Evolutionary conservation across 1,140 invertebrate genomes (phyloP), one percentile per base, ranked within the genome.

Genomic region (Dendrolimus kikuchii): DNA sequence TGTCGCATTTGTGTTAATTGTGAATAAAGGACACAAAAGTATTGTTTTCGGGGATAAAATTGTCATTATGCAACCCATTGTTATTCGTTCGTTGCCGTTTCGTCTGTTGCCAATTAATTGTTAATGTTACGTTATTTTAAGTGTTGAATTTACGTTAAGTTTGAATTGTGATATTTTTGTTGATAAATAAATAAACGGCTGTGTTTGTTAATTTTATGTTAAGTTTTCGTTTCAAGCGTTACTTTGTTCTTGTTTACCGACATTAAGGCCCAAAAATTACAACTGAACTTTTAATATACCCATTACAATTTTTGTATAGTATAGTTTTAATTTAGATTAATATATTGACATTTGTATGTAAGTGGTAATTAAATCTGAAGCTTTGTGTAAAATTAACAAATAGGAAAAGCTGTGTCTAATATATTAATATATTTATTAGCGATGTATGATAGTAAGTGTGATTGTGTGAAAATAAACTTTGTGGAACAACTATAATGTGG

Each of bases 151-250:
- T 59, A 72, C 70, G 81, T 85, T 81, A 79, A 73, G 74, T 70
- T 81, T 83, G 60, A 56, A 57, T 75, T 74, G 75, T 72, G 67
- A 70, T 74, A 66, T 71, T 66, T 62, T 68, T 71, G 69, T 77
- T 77, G 64, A 56, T 53, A 37, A 49, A 60, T 68, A 51, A 69
- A 68, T 50, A 1, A 23, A 76, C 77, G 82, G 82, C 82, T 86
- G 81, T 82, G 81, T 81, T 81, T 82, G 82, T 81, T 86, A 86
- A 71, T 83, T 86, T 86, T 84, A 82, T 80, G 77, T 86, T 86
- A 78, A 84, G 82, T 84, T 84, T 84, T 74, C 71, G 77, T 84
- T 86, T 82, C 77, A 74, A 78, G 74, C 64, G 70, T 71, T 55
- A 58, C 55, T 62, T 74, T 65, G 79, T 74, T 55, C 51, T 78